Percentiles rank a stretch among this genome's conserved stretches.
These are phyloP conservation scores for Crambe crambe DNA, from an alignment of 37 sponge, comb jelly and placozoan genomes.

Conservation along the genomic window DNA sequence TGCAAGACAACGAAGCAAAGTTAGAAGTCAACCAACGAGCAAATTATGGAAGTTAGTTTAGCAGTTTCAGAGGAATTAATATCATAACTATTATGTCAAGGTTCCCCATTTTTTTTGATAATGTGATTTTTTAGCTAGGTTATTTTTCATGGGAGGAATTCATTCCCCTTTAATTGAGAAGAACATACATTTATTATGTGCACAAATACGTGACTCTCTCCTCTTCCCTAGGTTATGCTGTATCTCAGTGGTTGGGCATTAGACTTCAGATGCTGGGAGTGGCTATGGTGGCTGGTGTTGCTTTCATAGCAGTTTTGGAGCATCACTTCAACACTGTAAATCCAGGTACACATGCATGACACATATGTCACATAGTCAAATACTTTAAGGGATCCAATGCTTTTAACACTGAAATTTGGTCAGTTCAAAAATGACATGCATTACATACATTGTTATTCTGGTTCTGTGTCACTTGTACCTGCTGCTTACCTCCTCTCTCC, in stretches of 20 bases:
- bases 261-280: conserved; percentile 91
- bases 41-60: conserved; percentile 78
- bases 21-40: conserved; percentile 89
- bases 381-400: too few species aligned
- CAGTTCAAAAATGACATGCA: not conserved
- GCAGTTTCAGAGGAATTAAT: not conserved
- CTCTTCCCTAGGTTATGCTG: conserved; percentile 68
- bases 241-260: conserved; percentile 85
- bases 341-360: conserved; percentile 59
- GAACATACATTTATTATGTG: too few species aligned
- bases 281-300: conserved; percentile 82
- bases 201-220: too few species aligned
- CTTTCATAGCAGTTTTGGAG: conserved; percentile 89
- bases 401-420: too few species aligned
- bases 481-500: too few species aligned
- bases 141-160: too few species aligned
- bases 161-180: too few species aligned
- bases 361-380: not conserved
- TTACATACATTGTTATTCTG: too few species aligned
- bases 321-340: conserved; percentile 86
- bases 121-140: too few species aligned
- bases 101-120: not conserved
- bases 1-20: conserved; percentile 62
- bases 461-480: too few species aligned
- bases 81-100: conserved; percentile 3